Conservation (phyloP, 1,140 invertebrate species). For the Ooceraea biroi region DNA sequence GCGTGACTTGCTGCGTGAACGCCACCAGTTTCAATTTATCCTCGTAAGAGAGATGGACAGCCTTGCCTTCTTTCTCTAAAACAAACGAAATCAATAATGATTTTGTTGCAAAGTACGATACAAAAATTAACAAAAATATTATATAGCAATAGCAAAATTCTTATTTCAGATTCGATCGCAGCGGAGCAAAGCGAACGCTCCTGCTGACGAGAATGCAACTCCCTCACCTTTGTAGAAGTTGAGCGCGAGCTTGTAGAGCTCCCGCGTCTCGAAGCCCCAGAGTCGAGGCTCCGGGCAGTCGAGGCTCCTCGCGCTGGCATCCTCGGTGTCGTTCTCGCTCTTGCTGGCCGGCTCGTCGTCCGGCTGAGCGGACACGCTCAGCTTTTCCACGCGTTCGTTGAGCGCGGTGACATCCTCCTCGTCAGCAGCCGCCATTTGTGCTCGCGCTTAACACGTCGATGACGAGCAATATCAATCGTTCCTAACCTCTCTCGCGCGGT, state of each 20-base stretch:
- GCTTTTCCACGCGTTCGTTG: not conserved
- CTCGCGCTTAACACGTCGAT: slow-evolving; percentile 44
- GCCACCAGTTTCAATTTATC: slow-evolving; percentile 97
- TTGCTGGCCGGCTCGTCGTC: slow-evolving; percentile 9
- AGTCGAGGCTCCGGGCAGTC: slow-evolving; percentile 76
- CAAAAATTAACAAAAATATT: not conserved
- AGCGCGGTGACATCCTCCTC: slow-evolving; percentile 31
- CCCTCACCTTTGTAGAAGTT: slow-evolving; percentile 95
- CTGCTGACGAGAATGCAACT: not conserved
- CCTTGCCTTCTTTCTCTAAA: slow-evolving; percentile 99
- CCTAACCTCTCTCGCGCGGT: slow-evolving; percentile 19
- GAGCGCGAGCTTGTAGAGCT: slow-evolving; percentile 94
- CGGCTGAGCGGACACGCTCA: not conserved
- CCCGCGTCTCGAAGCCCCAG: slow-evolving; percentile 85
- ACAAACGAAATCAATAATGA: slow-evolving; percentile 76
- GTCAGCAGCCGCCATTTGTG: slow-evolving; percentile 47
- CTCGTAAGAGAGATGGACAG: slow-evolving; percentile 96
- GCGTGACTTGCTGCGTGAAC: slow-evolving; percentile 95
- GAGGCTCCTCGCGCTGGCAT: slow-evolving; percentile 22
- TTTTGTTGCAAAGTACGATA: not conserved
- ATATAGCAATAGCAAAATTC: too few species aligned
- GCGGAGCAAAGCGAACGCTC: not conserved
- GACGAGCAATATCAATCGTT: not conserved
- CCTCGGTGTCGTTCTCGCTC: not conserved
- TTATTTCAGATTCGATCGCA: not conserved